Base-by-base conservation (phyloP, 2,113 vertebrate species). In the Melierax canorus region DNA sequence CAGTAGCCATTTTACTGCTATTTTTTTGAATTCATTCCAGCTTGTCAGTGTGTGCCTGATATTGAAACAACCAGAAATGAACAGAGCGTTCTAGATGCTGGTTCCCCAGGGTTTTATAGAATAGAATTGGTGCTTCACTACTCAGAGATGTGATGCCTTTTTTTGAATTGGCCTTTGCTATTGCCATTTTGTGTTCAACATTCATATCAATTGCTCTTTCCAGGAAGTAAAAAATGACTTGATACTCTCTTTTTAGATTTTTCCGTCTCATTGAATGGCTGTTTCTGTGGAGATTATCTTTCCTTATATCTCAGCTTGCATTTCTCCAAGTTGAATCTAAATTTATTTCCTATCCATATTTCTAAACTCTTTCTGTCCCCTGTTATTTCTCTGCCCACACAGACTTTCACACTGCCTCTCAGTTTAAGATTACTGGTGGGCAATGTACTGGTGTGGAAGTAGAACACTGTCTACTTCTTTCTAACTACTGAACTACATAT, bases 341-440 rank as follows among this genome's bases (percentile, higher is more conserved):
- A 95, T 97, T 96, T 97, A 69, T 94, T 95, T 95, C 77, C 86
- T 91, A 68, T 64, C 91, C 92, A 73, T 94, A 94, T 95, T 97
- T 95, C 97, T 96, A 96, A 97, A 96, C 89, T 95, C 84, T 95
- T 66, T 86, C 86, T 94, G 96, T 97, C 94, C 95, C 89, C 96
- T 97, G 95, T 97, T 97, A 96, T 96, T 97, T 97, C 95, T 96
- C 95, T 97, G 7, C 96, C 96, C 91, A 97, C 97, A 90, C 96
- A 97, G 92, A 97, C 94, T 96, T 97, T 95, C 96, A 97, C 97
- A 97, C 96, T 97, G 95, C 94, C 92, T 97, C 95, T 97, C 96
- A 94, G 96, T 91, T 96, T 72, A 87, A 94, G 86, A 92, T 94
- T 94, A 86, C 95, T 97, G 96, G 95, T 97, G 95, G 97, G 97